Conservation (phyloP, 2,888 invertebrate genomes). For the Vanessa cardui region DNA sequence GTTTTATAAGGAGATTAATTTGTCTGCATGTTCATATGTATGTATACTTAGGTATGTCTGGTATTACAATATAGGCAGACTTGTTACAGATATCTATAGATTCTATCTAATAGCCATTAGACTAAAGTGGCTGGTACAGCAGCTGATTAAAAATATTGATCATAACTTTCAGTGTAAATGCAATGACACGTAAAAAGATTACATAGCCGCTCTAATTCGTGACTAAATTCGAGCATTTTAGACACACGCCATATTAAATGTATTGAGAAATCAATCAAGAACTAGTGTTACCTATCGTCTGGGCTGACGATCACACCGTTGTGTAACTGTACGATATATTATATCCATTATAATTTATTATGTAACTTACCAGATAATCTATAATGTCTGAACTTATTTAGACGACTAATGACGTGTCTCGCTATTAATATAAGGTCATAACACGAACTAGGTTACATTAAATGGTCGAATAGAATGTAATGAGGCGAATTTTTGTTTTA, state of each 20-base stretch:
- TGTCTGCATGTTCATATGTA: too few relatives aligned
- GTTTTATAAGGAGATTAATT: too few relatives aligned
- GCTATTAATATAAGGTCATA: too few relatives aligned
- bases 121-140: not conserved
- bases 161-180: not conserved
- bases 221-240: conserved; percentile 48
- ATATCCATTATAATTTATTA: conserved; percentile 6
- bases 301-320: conserved; percentile 15
- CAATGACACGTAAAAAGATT: conserved; percentile 37
- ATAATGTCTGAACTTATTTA: not conserved
- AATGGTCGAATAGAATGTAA: too few relatives aligned
- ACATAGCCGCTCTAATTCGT: conserved; percentile 56
- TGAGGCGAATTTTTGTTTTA: too few relatives aligned
- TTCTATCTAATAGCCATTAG: too few relatives aligned
- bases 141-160: too few relatives aligned
- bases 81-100: too few relatives aligned
- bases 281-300: conserved; percentile 26
- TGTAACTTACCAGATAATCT: conserved; percentile 4
- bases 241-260: conserved; percentile 36
- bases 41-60: too few relatives aligned
- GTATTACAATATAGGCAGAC: too few relatives aligned
- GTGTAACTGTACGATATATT: conserved; percentile 9
- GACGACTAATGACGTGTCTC: too few relatives aligned
- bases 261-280: conserved; percentile 55
- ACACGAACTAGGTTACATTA: too few relatives aligned